Base-by-base conservation (phyloP, 2,797 vertebrate genomes). In the Takifugu rubripes region DNA sequence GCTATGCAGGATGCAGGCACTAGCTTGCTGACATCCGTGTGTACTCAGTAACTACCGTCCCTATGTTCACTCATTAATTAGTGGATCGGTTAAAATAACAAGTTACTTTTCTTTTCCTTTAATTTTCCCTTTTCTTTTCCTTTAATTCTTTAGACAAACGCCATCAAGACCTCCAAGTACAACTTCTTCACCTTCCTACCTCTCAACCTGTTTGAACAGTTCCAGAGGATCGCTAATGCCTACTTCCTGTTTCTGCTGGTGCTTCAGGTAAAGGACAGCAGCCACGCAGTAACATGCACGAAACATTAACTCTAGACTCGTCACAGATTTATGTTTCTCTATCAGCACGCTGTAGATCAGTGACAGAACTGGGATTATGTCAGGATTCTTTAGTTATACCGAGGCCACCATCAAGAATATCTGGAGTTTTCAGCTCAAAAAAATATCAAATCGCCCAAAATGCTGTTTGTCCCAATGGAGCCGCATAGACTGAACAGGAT, bases 201-300 rank as follows among this genome's bases (percentile, higher is more conserved):
- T 51, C 87, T 95, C 76, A 99, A 98, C 89, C 85, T 99, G 40
- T 99, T 99, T 43, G 94, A 98, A 84, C 96, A 98, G 86, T 98
- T 99, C 81, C 96, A 95, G 88, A 92, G 96, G 76, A 92, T 98
- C 26, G 96, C 96, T 48, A 99, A 98, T 6, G 94, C 94, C 5
- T 99, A 99, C 88, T 99, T 98, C 79, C 90, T 98, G 21, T 86
- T 94, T 72, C 91, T 98, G 81, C 90, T 98, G 57, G 88, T 94
- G 73, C 89, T 99, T 7, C 96, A 99, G 95, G 96, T 96, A 79
- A 79, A 17, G 64, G 1, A 14, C 48, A 54, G 49, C 49, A 45
- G 51, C 43, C 3, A 5, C 47, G 36, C 10, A 10, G 16, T 6
- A 46, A 9, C 16, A 4, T 6, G n/a, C 5, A 17, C 44, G 33